Percentiles rank a stretch among this genome's conserved stretches.
Conservation (phyloP, 2,888 invertebrate genomes). For the Eulithis testata region DNA sequence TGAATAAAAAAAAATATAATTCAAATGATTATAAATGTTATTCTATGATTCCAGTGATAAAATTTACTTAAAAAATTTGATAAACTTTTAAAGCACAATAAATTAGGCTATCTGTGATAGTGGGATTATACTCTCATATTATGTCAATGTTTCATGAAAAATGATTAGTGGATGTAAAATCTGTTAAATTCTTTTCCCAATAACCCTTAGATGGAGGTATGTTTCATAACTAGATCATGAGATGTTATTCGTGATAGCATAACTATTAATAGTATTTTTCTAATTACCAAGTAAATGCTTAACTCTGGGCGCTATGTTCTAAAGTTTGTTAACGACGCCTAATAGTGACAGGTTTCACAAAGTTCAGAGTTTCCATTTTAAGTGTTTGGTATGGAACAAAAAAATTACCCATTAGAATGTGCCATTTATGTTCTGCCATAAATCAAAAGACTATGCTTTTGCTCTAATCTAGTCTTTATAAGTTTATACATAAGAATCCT, state of each 20-base stretch:
- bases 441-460: slow-evolving; percentile 68
- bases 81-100: slow-evolving; percentile 62
- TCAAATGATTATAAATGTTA: slow-evolving; percentile 15
- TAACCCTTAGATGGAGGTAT: no score
- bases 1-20: slow-evolving; percentile 1
- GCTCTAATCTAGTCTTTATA: slow-evolving; percentile 83
- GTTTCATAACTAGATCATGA: no score
- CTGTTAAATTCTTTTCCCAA: not conserved
- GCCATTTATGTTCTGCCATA: slow-evolving; percentile 76
- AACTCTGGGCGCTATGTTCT: no score
- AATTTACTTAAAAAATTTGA: slow-evolving; percentile 15
- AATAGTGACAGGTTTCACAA: no score
- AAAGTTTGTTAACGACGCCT: no score
- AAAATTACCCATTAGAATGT: slow-evolving; percentile 53
- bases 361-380: no score
- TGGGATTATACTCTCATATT: slow-evolving; percentile 65
- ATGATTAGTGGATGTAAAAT: not conserved
- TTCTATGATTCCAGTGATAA: slow-evolving; percentile 35
- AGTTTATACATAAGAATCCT: slow-evolving; percentile 43
- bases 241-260: no score
- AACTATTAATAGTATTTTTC: no score
- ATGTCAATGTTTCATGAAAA: slow-evolving; percentile 59
- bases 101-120: slow-evolving; percentile 70
- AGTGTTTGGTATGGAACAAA: not conserved
- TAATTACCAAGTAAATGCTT: no score